Conservation (phyloP, 1,140 invertebrate genomes). For the Harpegnathos saltator region DNA sequence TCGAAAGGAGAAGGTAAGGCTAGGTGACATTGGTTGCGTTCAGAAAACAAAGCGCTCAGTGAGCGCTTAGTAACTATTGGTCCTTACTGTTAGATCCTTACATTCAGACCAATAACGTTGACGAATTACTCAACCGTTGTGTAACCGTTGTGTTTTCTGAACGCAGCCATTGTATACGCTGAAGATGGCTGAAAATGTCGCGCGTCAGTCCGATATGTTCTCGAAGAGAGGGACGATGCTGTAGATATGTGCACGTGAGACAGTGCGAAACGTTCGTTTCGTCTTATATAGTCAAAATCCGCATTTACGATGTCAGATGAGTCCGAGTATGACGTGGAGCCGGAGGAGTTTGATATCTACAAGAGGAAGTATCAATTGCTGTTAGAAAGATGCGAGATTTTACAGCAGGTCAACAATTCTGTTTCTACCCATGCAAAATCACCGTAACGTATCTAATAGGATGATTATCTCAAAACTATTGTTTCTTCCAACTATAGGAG, state of each 20-base stretch:
- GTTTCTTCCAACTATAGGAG: constrained; percentile 79
- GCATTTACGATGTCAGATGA: constrained; percentile 76
- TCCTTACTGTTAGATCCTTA: too few relatives aligned
- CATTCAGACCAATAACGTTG: too few relatives aligned
- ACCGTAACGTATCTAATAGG: background rate
- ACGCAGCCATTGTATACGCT: too few relatives aligned
- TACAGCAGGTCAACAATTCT: constrained; percentile 83
- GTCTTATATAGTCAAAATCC: constrained; percentile 63
- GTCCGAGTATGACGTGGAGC: constrained; percentile 80
- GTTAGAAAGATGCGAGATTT: constrained; percentile 83
- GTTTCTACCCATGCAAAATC: background rate
- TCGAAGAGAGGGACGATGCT: too few relatives aligned
- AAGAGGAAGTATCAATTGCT: constrained; percentile 84
- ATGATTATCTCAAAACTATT: background rate
- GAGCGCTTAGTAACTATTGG: too few relatives aligned
- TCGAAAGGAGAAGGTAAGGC: too few relatives aligned
- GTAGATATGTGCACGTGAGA: constrained; percentile 42
- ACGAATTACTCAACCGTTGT: too few relatives aligned
- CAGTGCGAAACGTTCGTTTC: constrained; percentile 48
- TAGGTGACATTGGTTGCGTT: too few relatives aligned
- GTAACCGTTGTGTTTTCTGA: too few relatives aligned
- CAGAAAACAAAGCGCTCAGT: too few relatives aligned
- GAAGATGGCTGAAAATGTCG: too few relatives aligned
- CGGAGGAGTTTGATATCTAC: constrained; percentile 82
- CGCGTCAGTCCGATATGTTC: too few relatives aligned